Base-by-base conservation (phyloP, 2,797 vertebrate species). In the Sebastolobus altivelis region DNA sequence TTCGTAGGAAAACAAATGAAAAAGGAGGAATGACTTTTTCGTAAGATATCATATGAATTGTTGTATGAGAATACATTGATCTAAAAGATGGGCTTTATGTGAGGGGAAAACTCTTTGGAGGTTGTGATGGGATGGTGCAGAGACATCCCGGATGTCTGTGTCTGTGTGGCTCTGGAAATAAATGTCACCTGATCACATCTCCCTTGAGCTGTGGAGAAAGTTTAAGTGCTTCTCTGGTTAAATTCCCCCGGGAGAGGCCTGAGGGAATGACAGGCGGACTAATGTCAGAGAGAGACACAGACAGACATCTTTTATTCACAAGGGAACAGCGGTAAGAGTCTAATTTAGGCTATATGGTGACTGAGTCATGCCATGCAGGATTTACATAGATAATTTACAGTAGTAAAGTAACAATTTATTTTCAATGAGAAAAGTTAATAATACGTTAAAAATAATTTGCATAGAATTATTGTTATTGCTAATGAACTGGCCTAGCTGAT, bases 251-350 rank as follows among this genome's bases (percentile, higher is more conserved):
- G 65, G 55, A 84, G 52, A 81, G 20, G 63, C 65, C 55, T 65
- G 6, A 35, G 52, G 79, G 62, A 70, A 46, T 72, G 63, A 60
- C 43, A 37, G 52, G 46, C 59, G 2, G 61, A 49, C 35, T 73
- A 49, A 72, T 75, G 58, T 73, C 71, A 68, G 58, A 75, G 31
- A 63, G 2, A 62, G 40, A 65, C 31, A 65, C 35, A 63, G 60
- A 71, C 40, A 72, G 72, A 83, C 55, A 74, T 71, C 12, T 62
- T 83, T 86, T 79, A 86, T 77, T 83, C 65, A 81, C 80, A 67
- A 63, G 73, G 18, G 83, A 79, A 22, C 27, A 56, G 72, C 16
- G 35, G n/a, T 31, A n/a, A 13, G 40, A 68, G 20, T 69, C 62
- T 80, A 62, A 77, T 81, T 84, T 75, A 52, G 49, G 20, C 49